Evolutionary conservation across 2,888 invertebrate species (phyloP), one percentile per base, ranked within the genome.

Genomic region (Cheilosia pagana): DNA sequence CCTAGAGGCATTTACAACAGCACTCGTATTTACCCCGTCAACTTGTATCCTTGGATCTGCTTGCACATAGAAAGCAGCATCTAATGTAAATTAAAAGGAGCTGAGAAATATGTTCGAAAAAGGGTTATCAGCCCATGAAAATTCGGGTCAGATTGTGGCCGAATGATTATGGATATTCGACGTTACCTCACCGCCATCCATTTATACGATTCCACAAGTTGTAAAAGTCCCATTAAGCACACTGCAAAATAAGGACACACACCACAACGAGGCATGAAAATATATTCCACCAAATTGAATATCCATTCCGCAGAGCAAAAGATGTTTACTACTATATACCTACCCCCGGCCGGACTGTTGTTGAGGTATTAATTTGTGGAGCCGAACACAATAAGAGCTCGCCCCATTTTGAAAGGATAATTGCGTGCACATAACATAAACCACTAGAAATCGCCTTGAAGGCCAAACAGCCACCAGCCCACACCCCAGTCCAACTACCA

Each of bases 401-500:
- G 35, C 10, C 55, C 62, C 62, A 53, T 60, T 53, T 70, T 25
- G 59, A 48, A 70, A 70, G 79, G 74, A 83, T 79, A 83, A 83
- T 78, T 78, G 82, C 82, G 72, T 83, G 72, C 74, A 70, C 79
- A 70, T 59, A 65, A 65, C 79, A 79, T 83, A 83, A 83, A 83
- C 83, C 74, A 74, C 57, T 53, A 43, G 48, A 74, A 72, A 57
- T 43, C 55, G 53, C 59, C 72, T 43, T 53, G 14, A 50, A 45
- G 35, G 16, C 57, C 57, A n/a, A n/a, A n/a, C n/a, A n/a, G n/a
- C 25, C 10, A 12, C 23, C 8, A 16, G n/a, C 12, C 45, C 63
- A 28, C 39, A 31, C 50, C 14, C 28, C 35, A n/a, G 23, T 8
- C 31, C 19, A 14, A n/a, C n/a, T n/a, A 14, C 52, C 35, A 12